Base-by-base conservation (phyloP, 1,140 invertebrate species). In the Drosophila littoralis region DNA sequence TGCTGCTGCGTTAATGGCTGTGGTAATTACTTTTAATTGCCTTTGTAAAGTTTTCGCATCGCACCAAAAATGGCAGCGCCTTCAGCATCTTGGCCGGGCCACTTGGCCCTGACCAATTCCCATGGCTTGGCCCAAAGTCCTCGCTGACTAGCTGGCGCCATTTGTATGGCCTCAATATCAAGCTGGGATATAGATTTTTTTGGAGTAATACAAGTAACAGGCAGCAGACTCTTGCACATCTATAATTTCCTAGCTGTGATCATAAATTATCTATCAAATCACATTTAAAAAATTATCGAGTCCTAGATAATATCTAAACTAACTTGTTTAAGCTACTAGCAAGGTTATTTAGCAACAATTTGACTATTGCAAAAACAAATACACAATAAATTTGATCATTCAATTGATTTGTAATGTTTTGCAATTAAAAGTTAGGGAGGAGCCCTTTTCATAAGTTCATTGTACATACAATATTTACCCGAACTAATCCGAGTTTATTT, bases 11-110 rank as follows among this genome's bases (percentile, higher is more conserved):
- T 89, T 88, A 88, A 88, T 89, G 83, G 77, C 67, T 77, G 55
- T 74, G 79, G 83, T 88, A 88, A 88, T 88, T 88, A 89, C 83
- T 89, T 88, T 88, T 88, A 88, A 88, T 88, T 89, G 84, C 73
- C 83, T 74, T 84, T 88, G 83, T 88, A 88, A 88, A 88, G 84
- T 89, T 89, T 86, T 88, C 77, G 84, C 84, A 83, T 79, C 77
- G 84, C 76, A 68, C 84, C 83, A 70, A 88, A 88, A 88, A 89
- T 83, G 83, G 83, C 69, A 75, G 77, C 74, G 65, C 48, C 67
- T 58, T 70, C 66, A 57, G 58, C 64, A 45, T 55, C 74, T 76
- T 74, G 40, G 64, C 55, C 55, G 9, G 48, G 42, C 46, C 36
- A 32, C 61, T 58, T 60, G 71, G 64, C 82, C 83, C 84, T 88